Base-by-base conservation (phyloP, 2,888 invertebrate species). In the Cybosia mesomella region DNA sequence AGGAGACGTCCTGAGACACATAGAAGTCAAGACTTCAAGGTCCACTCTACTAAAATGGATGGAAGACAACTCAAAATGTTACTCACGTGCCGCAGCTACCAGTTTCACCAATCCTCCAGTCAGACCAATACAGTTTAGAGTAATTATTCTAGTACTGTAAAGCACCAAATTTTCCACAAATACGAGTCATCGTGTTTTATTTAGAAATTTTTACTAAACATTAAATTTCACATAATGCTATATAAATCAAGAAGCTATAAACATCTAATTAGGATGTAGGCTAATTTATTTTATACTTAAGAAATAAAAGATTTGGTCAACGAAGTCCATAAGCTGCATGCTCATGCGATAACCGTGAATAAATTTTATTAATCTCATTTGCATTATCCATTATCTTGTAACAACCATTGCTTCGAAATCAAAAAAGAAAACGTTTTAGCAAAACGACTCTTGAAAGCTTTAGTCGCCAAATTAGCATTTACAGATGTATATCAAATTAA, bases 181-280 rank as follows among this genome's bases (percentile, higher is more conserved):
- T 0, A 39, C 22, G 22, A 62, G 53, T 62, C 21, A 49, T 1
- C n/a, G 0, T 11, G 21, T 5, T n/a, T n/a, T 1, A 55, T 55
- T 39, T 61, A 59, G 64, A n/a, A 71, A 43, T 60, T 72, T 82
- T 81, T 84, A 66, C 81, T 79, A 83, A 74, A 71, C 75, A 81
- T 84, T 81, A 80, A 80, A 83, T 79, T 77, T 79, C 75, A 79
- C 72, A 73, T 70, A 73, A 71, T 72, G 71, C 76, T 77, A 65
- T 43, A 82, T 86, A 84, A 85, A 86, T 85, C 83, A 82, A 66
- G 66, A 28, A 34, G 67, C 73, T 79, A 75, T 81, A 81, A 83
- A 80, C 78, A 76, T 80, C 73, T 82, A 80, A 79, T 79, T 79
- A 77, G 80, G 74, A 79, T 79, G 76, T 77, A 73, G 73, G 67